Base-by-base conservation (phyloP, 23 tunicate genomes). In the Styela clava region DNA sequence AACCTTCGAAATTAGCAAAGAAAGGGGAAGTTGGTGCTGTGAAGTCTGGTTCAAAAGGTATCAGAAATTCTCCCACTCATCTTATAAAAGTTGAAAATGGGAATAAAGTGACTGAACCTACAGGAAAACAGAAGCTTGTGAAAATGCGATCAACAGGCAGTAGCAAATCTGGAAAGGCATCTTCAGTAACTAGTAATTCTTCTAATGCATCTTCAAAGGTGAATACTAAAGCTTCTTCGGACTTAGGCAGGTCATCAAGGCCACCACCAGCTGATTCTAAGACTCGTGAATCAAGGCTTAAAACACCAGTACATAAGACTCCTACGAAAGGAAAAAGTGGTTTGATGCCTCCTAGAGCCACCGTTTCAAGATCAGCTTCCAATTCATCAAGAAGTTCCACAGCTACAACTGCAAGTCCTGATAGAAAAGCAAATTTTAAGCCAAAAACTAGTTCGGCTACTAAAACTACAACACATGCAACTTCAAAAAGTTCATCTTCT, bases 371-470 rank as follows among this genome's bases (percentile, higher is more conserved):
- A 44, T 63, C 83, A 3, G 73, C 73, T 0, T 63, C 73, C 20
- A 79, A 79, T 32, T 79, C 73, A 28, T 79, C 73, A 26, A 74
- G 69, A 24, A 68, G 78, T 29, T 56, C 76, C 24, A 34, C 77
- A 68, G 70, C 64, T 1, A 82, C 84, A 31, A 52, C 51, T 35
- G 33, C 70, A 19, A 61, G 78, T 32, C 61, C 84, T 29, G 76
- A 35, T 12, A 34, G 21, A 22, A 34, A 23, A 35, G 74, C 44
- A 68, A 85, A 19, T 28, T 68, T 27, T 52, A 87, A 74, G 22
- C 31, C 31, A 37, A 79, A 69, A 83, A 61, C 62, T 37, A 16
- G 85, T 74, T 29, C 34, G 68, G 23, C 79, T 83, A 52, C 79
- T 73, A 34, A 34, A 1, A 25, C 78, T 0, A 18, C 31, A 76